Conservation (phyloP, 1,140 invertebrate species). For the Eciton burchellii region DNA sequence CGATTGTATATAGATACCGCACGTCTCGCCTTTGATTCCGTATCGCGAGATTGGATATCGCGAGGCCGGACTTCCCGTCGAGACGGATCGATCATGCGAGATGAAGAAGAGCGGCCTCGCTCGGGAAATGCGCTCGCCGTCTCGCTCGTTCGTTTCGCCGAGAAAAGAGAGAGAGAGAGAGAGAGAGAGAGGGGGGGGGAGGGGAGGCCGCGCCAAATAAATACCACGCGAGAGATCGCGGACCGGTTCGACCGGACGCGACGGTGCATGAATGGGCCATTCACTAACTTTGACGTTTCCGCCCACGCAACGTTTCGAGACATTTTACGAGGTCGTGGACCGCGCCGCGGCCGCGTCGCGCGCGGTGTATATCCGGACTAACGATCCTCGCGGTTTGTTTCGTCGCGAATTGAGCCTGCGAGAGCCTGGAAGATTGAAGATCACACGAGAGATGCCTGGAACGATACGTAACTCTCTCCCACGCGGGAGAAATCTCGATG, state of each 20-base stretch:
- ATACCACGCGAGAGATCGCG: constrained; percentile 71
- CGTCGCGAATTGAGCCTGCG: constrained; percentile 41
- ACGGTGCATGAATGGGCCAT: constrained; percentile 77
- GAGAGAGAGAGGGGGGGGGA: constrained; percentile 27
- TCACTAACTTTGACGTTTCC: constrained; percentile 81
- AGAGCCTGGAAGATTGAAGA: constrained; percentile 26
- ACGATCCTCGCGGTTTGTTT: constrained; percentile 59
- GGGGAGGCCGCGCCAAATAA: constrained; percentile 67
- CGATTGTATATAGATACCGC: constrained; percentile 15
- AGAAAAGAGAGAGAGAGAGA: background rate
- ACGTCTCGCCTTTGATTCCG: constrained; percentile 12
- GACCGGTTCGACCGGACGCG: constrained; percentile 78
- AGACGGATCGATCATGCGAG: constrained; percentile 61
- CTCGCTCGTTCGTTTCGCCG: constrained; percentile 24
- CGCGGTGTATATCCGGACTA: constrained; percentile 25
- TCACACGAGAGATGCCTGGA: too few species aligned
- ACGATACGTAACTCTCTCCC: constrained; percentile 9
- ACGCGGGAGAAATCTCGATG: constrained; percentile 41
- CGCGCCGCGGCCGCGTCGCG: constrained; percentile 39
- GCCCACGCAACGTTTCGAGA: constrained; percentile 80
- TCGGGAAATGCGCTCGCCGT: constrained; percentile 31
- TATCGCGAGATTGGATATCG: background rate
- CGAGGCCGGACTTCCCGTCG: constrained; percentile 41
- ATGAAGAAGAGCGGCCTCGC: constrained; percentile 55
- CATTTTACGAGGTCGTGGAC: constrained; percentile 77